These are phyloP conservation scores for Mythimna impura DNA, from an alignment of 2,888 invertebrate genomes.

Conservation along the genomic window DNA sequence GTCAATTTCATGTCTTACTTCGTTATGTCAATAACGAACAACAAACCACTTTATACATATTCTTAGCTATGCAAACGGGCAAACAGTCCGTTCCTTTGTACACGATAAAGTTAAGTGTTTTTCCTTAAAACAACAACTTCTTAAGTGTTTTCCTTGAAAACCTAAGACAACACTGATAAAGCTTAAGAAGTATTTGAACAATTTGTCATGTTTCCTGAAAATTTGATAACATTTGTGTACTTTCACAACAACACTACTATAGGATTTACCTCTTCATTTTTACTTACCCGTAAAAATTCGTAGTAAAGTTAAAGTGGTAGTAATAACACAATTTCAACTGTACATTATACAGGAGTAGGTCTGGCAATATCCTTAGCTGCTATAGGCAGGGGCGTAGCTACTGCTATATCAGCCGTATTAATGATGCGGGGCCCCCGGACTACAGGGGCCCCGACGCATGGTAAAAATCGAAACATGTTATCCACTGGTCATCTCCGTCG, in stretches of 20 bases:
- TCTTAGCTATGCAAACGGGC: neutral
- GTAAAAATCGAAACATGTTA: too few species aligned
- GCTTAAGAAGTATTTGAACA: slow-evolving; percentile 32
- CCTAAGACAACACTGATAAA: slow-evolving; percentile 33
- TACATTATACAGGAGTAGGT: too few species aligned
- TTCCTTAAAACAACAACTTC: slow-evolving; percentile 33
- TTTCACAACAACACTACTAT: neutral
- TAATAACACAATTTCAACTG: too few species aligned
- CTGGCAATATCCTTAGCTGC: too few species aligned
- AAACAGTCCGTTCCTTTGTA: slow-evolving; percentile 22
- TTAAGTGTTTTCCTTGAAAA: slow-evolving; percentile 37
- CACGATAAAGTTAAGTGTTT: slow-evolving; percentile 27
- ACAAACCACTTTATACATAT: slow-evolving; percentile 29
- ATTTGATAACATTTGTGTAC: slow-evolving; percentile 14
- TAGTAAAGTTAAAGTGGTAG: too few species aligned
- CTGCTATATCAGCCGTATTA: too few species aligned
- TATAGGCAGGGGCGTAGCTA: too few species aligned
- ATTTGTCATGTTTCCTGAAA: slow-evolving; percentile 30
- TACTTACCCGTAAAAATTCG: neutral
- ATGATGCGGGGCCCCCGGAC: too few species aligned
- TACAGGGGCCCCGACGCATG: too few species aligned
- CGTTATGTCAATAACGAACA: slow-evolving; percentile 28
- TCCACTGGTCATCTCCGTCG: too few species aligned
- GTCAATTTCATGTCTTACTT: slow-evolving; percentile 24
- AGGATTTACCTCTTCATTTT: neutral